Conservation (phyloP, 2,113 vertebrate genomes). For the Phodopus roborovskii region DNA sequence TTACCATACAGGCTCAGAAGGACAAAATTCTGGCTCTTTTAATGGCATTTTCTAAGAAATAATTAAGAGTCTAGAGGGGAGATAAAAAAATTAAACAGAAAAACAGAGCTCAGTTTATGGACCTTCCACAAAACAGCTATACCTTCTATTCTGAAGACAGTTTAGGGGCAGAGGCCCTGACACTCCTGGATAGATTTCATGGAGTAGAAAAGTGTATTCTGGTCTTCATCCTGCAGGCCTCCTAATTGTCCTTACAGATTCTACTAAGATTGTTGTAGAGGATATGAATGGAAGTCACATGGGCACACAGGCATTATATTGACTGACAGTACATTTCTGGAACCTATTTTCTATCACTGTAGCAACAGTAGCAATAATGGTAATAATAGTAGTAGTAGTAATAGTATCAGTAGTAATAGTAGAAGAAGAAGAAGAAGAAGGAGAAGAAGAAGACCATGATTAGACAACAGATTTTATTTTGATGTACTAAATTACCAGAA, state of each 20-base stretch:
- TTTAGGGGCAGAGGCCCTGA: neutral
- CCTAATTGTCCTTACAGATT: neutral
- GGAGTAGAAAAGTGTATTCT: neutral
- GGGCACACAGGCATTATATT: neutral
- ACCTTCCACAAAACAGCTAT: neutral
- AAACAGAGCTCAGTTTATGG: neutral
- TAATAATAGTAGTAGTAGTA: too few relatives aligned
- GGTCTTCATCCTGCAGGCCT: neutral
- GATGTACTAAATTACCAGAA: neutral
- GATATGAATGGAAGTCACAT: neutral
- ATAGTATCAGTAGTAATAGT: neutral
- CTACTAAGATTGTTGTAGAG: neutral
- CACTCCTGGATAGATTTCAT: too few relatives aligned
- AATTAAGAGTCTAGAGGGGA: neutral
- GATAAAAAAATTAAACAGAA: neutral
- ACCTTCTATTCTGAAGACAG: neutral
- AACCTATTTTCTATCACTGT: neutral
- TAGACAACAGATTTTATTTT: neutral
- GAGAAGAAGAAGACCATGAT: neutral
- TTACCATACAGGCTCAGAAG: neutral
- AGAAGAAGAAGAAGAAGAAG: neutral
- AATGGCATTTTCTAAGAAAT: neutral
- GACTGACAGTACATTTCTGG: neutral
- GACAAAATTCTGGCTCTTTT: neutral
- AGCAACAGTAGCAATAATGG: neutral